Evolutionary conservation across 1,140 invertebrate species (phyloP), one percentile per base, ranked within the genome.

Genomic region (Monomorium pharaonis): DNA sequence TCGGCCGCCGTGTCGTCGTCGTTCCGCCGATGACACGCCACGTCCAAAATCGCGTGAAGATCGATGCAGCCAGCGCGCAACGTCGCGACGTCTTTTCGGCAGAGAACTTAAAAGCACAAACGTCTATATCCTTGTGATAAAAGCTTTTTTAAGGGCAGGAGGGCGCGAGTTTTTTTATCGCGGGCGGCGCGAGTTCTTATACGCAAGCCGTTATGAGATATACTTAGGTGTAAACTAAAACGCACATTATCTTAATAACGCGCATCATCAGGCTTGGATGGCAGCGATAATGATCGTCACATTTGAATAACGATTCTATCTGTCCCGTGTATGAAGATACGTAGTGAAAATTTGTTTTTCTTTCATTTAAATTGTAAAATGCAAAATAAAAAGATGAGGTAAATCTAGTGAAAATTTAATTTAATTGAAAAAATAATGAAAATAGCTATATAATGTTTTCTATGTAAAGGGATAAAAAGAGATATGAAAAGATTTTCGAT

Each of bases 11-110:
- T 75, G 86, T 58, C 84, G 88, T 83, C 67, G 88, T 83, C 67
- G 78, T 90, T 89, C 75, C 65, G 77, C 78, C 83, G 70, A 87
- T 87, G 69, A 69, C 60, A 69, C 42, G 65, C 81, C 85, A 69
- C 78, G 76, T 89, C 85, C 83, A 67, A 69, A 77, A 70, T 85
- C 78, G 76, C 58, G 44, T 24, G 42, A 69, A 89, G 85, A 88
- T 89, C 86, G 88, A 91, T 90, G 74, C 77, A 12, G 37, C 24
- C 65, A 21, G 37, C 18, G 21, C 16, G 10, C 42, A 1, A 27
- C 30, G 21, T 27, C 63, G 56, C 80, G 70, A 18, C 62, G 49
- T 49, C 47, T 58, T n/a, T 21, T 10, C n/a, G 9, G 27, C 37
- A 14, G 27, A 18, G n/a, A n/a, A 58, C 54, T 81, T 72, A 47